These are phyloP conservation scores for Elegia similella DNA, from an alignment of 2,888 invertebrate species.

Conservation along the genomic window DNA sequence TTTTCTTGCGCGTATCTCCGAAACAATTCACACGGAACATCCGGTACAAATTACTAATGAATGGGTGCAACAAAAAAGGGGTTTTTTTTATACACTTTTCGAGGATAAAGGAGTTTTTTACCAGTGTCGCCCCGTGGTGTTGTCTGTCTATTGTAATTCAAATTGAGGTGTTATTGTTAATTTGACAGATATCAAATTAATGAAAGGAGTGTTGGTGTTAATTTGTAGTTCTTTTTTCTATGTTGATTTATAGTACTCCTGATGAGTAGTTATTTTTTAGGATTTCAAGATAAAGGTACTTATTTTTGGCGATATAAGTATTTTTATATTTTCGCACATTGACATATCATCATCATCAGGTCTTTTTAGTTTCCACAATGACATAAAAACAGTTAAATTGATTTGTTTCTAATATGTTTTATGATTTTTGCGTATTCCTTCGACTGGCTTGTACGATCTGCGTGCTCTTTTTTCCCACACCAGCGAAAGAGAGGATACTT, in stretches of 20 bases:
- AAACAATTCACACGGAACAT: conserved; percentile 15
- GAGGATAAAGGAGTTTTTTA: conserved; percentile 1
- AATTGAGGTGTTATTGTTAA: conserved; percentile 12
- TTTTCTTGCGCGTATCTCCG: conserved; percentile 10
- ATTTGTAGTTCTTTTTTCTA: not conserved
- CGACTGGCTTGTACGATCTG: no score
- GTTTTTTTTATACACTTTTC: not conserved
- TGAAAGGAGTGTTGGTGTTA: conserved; percentile 1
- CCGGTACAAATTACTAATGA: conserved; percentile 16
- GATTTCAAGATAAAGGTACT: no score
- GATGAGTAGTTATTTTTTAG: no score
- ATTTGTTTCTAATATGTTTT: no score
- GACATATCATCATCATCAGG: no score
- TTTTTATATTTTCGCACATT: no score
- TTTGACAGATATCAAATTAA: conserved; percentile 1
- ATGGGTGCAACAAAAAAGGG: not conserved
- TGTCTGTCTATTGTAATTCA: not conserved
- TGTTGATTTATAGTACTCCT: not conserved
- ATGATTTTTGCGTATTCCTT: no score
- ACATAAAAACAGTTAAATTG: no score
- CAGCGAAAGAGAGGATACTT: no score
- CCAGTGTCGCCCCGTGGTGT: not conserved
- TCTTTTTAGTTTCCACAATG: no score
- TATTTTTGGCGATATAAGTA: no score
- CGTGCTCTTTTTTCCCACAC: no score